Evolutionary conservation across 2,888 invertebrate genomes (phyloP).

Genomic region (Conchocele bisecta): DNA sequence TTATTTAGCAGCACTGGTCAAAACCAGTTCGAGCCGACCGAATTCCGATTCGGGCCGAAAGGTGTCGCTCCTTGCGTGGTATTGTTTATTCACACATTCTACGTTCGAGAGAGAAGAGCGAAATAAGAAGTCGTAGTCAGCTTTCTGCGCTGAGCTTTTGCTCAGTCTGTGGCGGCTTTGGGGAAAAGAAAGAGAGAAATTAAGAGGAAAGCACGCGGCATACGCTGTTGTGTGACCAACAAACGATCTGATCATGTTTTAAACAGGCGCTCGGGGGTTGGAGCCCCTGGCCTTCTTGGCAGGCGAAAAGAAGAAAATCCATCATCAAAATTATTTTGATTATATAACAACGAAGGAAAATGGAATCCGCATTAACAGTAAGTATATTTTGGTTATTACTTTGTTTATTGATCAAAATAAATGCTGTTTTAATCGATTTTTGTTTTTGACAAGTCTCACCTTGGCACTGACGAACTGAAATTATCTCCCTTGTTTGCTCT

Average conservation of each 20-base stretch:
- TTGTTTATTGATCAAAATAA: too few relatives aligned
- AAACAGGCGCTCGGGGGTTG: constrained; percentile 43
- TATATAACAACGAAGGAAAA: constrained; percentile 7
- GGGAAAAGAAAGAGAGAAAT: neutral
- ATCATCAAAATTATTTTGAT: neutral
- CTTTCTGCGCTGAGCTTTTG: constrained; percentile 12
- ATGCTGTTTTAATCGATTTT: too few relatives aligned
- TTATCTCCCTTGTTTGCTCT: too few relatives aligned
- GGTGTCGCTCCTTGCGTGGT: too few relatives aligned
- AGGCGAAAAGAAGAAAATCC: neutral
- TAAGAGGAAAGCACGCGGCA: constrained; percentile 47
- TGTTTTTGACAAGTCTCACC: too few relatives aligned
- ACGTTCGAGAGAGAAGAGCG: neutral
- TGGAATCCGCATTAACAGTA: constrained; percentile 55
- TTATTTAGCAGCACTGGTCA: too few relatives aligned
- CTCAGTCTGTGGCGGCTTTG: neutral
- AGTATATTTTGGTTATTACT: constrained; percentile 26
- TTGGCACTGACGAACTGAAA: too few relatives aligned
- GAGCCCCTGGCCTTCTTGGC: constrained; percentile 38
- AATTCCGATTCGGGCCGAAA: too few relatives aligned
- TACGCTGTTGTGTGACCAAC: constrained; percentile 41
- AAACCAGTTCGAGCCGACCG: too few relatives aligned
- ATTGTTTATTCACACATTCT: neutral
- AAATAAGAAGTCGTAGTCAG: neutral
- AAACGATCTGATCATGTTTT: constrained; percentile 41